Percentiles rank a stretch among this genome's conserved stretches.
Conservation (phyloP, 1,140 invertebrate species). For the Heliconius hermathena region DNA sequence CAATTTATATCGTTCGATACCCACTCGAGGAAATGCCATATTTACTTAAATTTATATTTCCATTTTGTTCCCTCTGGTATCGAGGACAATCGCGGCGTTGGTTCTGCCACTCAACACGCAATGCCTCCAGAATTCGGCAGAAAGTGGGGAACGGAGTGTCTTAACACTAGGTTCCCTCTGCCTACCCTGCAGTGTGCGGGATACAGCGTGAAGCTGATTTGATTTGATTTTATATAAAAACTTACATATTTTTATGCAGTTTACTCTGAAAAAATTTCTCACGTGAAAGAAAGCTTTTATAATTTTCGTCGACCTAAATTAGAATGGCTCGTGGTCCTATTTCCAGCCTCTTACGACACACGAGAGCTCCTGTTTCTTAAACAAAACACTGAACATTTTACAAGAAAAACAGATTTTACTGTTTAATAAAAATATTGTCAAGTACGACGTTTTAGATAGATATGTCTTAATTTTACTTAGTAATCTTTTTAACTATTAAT, state of each 20-base stretch:
- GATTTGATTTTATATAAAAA: background rate
- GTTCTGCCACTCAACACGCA: too few relatives aligned
- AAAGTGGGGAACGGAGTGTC: too few relatives aligned
- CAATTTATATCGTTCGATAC: too few relatives aligned
- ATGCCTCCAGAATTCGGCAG: too few relatives aligned
- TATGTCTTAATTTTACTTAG: background rate
- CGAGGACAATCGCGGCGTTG: too few relatives aligned
- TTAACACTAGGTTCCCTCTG: too few relatives aligned
- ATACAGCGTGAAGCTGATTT: too few relatives aligned
- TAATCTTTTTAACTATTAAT: background rate
- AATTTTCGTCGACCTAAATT: constrained; percentile 29
- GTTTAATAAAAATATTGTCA: background rate
- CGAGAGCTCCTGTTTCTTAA: constrained; percentile 25
- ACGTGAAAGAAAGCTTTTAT: constrained; percentile 15
- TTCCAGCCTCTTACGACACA: constrained; percentile 24
- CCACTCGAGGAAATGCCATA: too few relatives aligned
- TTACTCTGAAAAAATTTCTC: background rate
- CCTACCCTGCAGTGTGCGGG: too few relatives aligned
- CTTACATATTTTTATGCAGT: background rate
- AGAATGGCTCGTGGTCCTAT: constrained; percentile 26
- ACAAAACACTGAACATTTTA: constrained; percentile 22
- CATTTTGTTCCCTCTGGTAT: too few relatives aligned
- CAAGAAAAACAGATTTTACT: constrained; percentile 3
- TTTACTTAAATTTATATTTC: too few relatives aligned
- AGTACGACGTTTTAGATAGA: background rate